These are phyloP conservation scores for Naja naja DNA, from an alignment of 2,113 vertebrate species.

Conservation along the genomic window DNA sequence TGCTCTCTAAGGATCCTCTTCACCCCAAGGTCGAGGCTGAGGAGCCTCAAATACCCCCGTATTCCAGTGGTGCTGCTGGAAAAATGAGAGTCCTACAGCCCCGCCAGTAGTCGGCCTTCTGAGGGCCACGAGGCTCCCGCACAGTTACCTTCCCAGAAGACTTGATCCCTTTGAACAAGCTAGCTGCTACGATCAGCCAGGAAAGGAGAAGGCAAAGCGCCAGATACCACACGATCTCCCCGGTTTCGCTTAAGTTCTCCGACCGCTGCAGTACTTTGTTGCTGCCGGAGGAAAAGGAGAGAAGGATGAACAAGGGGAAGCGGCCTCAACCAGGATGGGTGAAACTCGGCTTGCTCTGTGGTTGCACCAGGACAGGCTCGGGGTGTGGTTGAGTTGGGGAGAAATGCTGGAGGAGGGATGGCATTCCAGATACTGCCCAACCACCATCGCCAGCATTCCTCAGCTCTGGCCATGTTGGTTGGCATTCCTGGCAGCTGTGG, in stretches of 20 bases:
- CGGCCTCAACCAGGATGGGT: background rate
- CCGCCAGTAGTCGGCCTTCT: background rate
- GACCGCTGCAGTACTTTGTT: constrained; percentile 82
- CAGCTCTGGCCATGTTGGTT: background rate
- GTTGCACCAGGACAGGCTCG: background rate
- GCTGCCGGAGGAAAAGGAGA: constrained; percentile 65
- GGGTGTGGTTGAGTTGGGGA: background rate
- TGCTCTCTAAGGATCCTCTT: background rate
- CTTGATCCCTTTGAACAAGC: constrained; percentile 89
- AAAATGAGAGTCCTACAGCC: background rate
- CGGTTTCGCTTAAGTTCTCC: constrained; percentile 81
- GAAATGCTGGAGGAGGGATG: background rate
- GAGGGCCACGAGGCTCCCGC: background rate
- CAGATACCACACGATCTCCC: constrained; percentile 88
- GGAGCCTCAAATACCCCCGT: background rate
- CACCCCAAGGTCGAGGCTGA: background rate
- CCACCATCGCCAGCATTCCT: background rate
- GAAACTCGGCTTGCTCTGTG: background rate
- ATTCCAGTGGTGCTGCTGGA: background rate
- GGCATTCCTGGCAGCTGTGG: background rate
- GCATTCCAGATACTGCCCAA: background rate
- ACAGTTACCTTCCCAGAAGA: constrained; percentile 90
- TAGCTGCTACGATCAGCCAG: constrained; percentile 79
- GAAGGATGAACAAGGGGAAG: background rate
- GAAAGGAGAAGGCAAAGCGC: constrained; percentile 89